These are phyloP conservation scores for Paralichthys olivaceus DNA, from an alignment of 2,113 vertebrate genomes.

Conservation along the genomic window DNA sequence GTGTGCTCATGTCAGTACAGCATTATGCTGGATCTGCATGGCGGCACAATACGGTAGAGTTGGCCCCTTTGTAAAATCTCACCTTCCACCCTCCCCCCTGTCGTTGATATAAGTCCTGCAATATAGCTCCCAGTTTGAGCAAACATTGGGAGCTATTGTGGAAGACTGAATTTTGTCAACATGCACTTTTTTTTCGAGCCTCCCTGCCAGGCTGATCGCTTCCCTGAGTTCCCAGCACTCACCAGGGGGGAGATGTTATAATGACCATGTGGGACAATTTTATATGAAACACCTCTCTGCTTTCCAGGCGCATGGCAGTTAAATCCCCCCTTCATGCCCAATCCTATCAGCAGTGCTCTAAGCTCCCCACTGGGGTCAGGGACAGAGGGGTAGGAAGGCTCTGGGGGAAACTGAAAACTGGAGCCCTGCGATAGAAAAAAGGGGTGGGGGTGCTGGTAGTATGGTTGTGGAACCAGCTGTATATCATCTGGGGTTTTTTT, in stretches of 20 bases:
- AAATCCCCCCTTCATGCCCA: conserved; percentile 59
- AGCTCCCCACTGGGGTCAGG: conserved; percentile 67
- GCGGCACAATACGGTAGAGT: conserved; percentile 23
- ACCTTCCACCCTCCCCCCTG: background rate
- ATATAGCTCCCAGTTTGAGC: conserved; percentile 35
- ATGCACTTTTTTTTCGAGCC: conserved; percentile 56
- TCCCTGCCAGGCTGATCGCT: conserved; percentile 60
- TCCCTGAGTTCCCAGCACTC: conserved; percentile 69
- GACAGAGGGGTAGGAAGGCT: conserved; percentile 47
- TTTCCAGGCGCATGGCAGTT: conserved; percentile 64
- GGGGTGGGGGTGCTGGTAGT: background rate
- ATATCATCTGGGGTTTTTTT: conserved; percentile 25
- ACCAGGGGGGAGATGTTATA: conserved; percentile 62
- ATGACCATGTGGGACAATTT: conserved; percentile 69
- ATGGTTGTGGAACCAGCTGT: conserved; percentile 52
- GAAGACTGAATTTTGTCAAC: conserved; percentile 55
- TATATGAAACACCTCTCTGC: conserved; percentile 78
- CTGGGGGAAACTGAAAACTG: conserved; percentile 9
- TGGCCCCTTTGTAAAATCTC: conserved; percentile 41
- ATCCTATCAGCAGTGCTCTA: conserved; percentile 48
- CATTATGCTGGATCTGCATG: conserved; percentile 7
- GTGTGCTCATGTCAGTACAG: conserved; percentile 7
- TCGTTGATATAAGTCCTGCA: conserved; percentile 32
- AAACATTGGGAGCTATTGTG: conserved; percentile 57
- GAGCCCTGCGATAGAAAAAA: conserved; percentile 27